Base-by-base conservation (phyloP, 2,888 invertebrate species). In the Aleiodes testaceus region DNA sequence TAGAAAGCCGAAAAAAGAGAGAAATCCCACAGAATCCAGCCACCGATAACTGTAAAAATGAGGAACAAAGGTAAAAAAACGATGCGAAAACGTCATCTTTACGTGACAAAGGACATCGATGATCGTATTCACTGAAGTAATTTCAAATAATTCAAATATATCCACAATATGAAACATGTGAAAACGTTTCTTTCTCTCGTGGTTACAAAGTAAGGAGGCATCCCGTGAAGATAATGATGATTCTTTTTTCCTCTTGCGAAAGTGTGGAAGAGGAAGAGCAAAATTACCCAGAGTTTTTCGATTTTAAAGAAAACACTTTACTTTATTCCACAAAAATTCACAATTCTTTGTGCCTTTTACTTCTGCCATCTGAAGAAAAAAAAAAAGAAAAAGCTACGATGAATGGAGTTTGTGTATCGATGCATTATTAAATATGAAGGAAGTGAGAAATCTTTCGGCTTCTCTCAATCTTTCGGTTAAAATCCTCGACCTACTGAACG, bases 381-480 rank as follows among this genome's bases (percentile, higher is more conserved):
- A 20, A 52, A 52, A 52, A 22, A 18, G 22, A 53, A 53, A 1
- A 55, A 22, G 66, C 1, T 2, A 59, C 45, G n/a, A 55, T 70
- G 66, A 66, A 70, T 70, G 70, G 70, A 55, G 65, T 65, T 70
- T 69, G 36, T 50, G 61, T 65, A 65, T 55, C 20, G 30, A 55
- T 44, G 16, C 36, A 59, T 59, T 55, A 22, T 45, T 63, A 45
- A 36, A 5, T 30, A 30, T 52, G 52, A 66, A 64, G 70, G 70
- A 70, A 70, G 70, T 70, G 65, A 65, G 70, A 70, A 70, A 70
- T 53, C 63, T 69, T 52, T 69, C 55, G 59, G 63, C 52, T 36
- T 65, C 52, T 18, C 59, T 30, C 20, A 50, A 49, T 65, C 45
- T 16, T 30, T 63, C 11, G 42, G 26, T 26, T 30, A 18, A 70